Conservation (phyloP, 2,113 vertebrate genomes). For the Periophthalmus modestus region DNA sequence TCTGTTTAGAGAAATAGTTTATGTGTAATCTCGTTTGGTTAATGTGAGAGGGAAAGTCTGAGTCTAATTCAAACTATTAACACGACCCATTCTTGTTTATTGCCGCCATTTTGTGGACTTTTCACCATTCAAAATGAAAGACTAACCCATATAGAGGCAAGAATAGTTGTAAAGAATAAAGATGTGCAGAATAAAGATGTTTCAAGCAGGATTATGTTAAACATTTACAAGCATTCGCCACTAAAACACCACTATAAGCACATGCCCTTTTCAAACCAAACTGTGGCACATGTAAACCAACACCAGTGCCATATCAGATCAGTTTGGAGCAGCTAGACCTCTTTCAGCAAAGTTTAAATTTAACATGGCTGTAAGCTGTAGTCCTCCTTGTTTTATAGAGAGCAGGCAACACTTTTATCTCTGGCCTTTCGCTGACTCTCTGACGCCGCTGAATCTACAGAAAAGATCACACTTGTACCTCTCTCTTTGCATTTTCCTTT, state of each 20-base stretch:
- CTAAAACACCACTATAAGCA: not conserved
- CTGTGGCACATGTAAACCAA: not conserved
- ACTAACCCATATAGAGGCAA: too few relatives aligned
- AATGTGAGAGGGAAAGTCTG: not conserved
- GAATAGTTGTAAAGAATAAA: too few relatives aligned
- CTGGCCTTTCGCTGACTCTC: slow-evolving; percentile 32
- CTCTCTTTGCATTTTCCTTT: slow-evolving; percentile 6
- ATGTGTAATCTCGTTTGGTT: not conserved
- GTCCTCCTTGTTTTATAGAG: not conserved
- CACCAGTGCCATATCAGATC: not conserved
- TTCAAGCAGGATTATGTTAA: too few relatives aligned
- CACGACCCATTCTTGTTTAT: too few relatives aligned
- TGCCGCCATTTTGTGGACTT: too few relatives aligned
- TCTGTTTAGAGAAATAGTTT: not conserved
- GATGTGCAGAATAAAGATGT: too few relatives aligned
- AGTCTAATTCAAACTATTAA: not conserved
- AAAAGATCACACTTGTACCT: slow-evolving; percentile 77
- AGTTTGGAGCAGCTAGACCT: not conserved
- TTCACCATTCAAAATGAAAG: too few relatives aligned
- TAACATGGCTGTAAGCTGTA: not conserved
- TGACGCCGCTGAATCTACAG: slow-evolving; percentile 71
- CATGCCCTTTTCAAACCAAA: not conserved
- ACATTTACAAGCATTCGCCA: not conserved
- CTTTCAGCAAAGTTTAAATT: not conserved
- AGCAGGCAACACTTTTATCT: not conserved